Conservation (phyloP, 2,797 vertebrate species). For the Poecile montanus region DNA sequence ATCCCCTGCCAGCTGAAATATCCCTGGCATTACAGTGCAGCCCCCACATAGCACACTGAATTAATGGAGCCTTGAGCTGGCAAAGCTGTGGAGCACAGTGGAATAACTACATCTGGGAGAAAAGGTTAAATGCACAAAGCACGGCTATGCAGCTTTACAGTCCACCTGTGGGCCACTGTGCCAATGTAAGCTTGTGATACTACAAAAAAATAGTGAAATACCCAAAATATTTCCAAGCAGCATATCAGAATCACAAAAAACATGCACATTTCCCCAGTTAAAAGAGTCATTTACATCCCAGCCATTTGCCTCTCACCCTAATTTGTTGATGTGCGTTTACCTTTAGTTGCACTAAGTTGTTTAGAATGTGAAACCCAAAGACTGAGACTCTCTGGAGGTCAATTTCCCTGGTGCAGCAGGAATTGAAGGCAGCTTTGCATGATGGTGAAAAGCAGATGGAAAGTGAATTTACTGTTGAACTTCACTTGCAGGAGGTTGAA, state of each 20-base stretch:
- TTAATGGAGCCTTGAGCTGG: not conserved
- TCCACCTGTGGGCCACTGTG: not conserved
- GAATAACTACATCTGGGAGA: not conserved
- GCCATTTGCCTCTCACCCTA: not conserved
- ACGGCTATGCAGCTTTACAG: not conserved
- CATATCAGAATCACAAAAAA: not conserved
- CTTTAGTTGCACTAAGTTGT: not conserved
- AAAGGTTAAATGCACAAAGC: not conserved
- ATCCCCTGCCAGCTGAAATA: not conserved
- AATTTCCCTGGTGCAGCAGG: not conserved
- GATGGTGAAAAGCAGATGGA: not conserved
- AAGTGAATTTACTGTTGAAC: not conserved
- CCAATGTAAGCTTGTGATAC: not conserved
- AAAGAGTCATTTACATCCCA: not conserved
- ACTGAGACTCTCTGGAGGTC: not conserved
- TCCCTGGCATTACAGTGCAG: not conserved
- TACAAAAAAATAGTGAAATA: not conserved
- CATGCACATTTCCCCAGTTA: not conserved
- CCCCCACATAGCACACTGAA: not conserved
- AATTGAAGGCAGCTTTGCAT: not conserved
- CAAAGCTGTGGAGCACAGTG: not conserved
- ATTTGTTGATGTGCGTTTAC: not conserved
- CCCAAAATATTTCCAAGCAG: not conserved
- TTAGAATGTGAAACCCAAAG: not conserved
- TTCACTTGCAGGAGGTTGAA: conserved; percentile 91